Base-by-base conservation (phyloP, 2,888 invertebrate genomes). In the Eristalis tenax region DNA sequence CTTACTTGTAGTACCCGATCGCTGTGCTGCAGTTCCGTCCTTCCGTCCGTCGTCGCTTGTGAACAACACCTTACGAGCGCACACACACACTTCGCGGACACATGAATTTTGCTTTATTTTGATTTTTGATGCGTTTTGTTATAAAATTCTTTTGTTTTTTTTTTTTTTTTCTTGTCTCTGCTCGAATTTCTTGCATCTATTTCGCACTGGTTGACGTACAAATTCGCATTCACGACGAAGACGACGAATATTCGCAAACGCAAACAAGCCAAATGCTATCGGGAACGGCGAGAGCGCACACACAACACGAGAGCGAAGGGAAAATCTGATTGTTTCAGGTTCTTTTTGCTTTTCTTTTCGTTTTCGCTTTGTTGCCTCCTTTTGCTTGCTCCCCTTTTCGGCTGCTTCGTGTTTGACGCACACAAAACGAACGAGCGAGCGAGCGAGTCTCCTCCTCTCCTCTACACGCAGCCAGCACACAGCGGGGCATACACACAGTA, bases 391-490 rank as follows among this genome's bases (percentile, higher is more conserved):
- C 70, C 15, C 13, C 13, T 28, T 26, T 26, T 23, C 26, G 38
- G 66, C 73, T 57, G 61, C 40, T 59, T 73, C 59, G 80, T 80
- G 79, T 83, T 87, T 83, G 87, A 83, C 87, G 87, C 87, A 87
- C 87, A 80, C 83, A 83, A 83, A 76, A 83, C 73, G 40, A 83
- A 56, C 75, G 50, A 50, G 50, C 69, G 38, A 83, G 61, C 75
- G 50, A 50, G 50, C 69, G 38, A 28, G 18, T 78, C 74, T 59
- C 50, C 28, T 43, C 26, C 3, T 3, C 26, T 26, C 26, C 26
- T 26, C 68, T 18, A 40, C 66, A 50, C 69, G 64, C 78, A 71
- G 61, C 65, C 64, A 64, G 64, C 75, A 75, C 61, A 76, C 65
- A n/a, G 38, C 43, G 43, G 18, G 38, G 65, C 56, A 50, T 43